Base-by-base conservation (phyloP, 2,888 invertebrate species). In the Caenorhabditis japonica region DNA sequence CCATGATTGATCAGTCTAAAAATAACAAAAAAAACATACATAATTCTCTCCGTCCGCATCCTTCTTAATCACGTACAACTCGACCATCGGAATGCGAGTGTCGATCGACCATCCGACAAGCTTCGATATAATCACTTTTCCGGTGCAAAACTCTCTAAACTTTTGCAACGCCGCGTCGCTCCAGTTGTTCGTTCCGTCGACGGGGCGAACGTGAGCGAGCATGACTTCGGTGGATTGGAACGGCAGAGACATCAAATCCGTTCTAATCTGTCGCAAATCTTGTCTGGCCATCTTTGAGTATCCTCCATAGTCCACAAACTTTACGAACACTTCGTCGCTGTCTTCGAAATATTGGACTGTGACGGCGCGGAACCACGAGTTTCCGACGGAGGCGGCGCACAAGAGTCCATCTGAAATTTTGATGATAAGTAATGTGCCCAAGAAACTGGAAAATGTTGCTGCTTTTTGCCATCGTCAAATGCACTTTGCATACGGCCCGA, bases 201-300 rank as follows among this genome's bases (percentile, higher is more conserved):
- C 90, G 62, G 95, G 93, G 89, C 92, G 92, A 83, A 96, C 91
- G 89, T 94, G 92, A n/a, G 94, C 94, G 87, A 99, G 90, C 88
- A 93, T 92, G 88, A 96, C 94, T 90, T 99, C 97, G 51, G 94
- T 93, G 66, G 97, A 94, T 91, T 97, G 97, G 92, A 97, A 97
- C 58, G 97, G 97, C 88, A 97, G 91, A 68, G 92, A 91, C 91
- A 96, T 92, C 89, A 95, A 96, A 89, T 97, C 96, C 59, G 92
- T 92, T 84, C 95, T 89, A 80, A 99, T 95, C 90, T 97, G 95
- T 88, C 94, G 92, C 87, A 97, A 91, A 80, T 92, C 91, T 61
- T 91, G 90, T 81, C 92, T 92, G 83, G 92, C 92, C 60, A 95
- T 91, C 69, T 91, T 91, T 86, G 92, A 92, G 89, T 93, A 97